Base-by-base conservation (phyloP, 2,797 vertebrate genomes). In the Jordanella pulchra region DNA sequence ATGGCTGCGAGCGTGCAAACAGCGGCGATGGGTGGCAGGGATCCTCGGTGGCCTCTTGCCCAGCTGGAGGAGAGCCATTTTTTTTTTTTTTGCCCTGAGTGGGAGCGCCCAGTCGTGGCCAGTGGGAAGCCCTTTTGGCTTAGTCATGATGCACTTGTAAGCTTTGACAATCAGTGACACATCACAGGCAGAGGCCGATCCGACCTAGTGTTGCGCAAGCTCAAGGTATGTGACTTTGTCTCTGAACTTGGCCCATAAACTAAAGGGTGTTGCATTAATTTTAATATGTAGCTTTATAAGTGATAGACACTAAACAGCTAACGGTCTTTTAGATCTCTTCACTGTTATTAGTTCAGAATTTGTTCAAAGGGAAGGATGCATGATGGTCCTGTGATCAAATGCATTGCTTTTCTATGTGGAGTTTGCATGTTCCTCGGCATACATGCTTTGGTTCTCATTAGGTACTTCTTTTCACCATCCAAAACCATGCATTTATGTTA, bases 41-140 rank as follows among this genome's bases (percentile, higher is more conserved):
- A 86, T 89, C 86, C 87, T 90, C 80, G 30, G 88, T 93, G 88
- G 92, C 92, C 91, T 93, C 86, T 81, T 76, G 88, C 91, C 91
- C 88, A 91, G 87, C 92, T 95, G 93, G 94, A 94, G 91, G 71
- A 65, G 74, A 87, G 91, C 90, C 92, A 91, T 87, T 70, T 61
- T 61, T 56, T 55, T 15, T 47, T 47, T 39, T 44, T 63, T 88
- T 81, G 73, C 86, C 87, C 85, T 81, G 85, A 28, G 84, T 87
- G 87, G 89, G 89, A 89, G 90, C 90, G 86, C 91, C 90, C 89
- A 87, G 81, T 83, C 68, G 75, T n/a, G 77, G 80, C 82, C 89
- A 86, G 83, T 77, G 83, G 89, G 88, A 88, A 88, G 89, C 90
- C 87, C 89, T 87, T 82, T 92, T 91, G 91, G 91, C 90, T 84